Conservation (phyloP, 2,797 vertebrate genomes). For the Falco concolor region DNA sequence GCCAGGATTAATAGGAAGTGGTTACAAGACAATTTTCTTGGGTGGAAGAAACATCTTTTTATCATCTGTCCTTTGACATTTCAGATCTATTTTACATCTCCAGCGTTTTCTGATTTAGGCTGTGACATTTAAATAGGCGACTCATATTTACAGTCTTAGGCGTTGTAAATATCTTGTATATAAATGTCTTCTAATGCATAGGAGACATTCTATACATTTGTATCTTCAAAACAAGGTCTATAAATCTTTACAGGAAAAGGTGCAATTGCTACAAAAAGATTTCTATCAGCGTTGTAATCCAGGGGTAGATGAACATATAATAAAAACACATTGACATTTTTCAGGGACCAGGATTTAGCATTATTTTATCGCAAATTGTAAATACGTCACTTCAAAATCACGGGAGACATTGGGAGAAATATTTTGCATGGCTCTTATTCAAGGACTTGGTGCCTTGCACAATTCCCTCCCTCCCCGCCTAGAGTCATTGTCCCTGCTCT, state of each 20-base stretch:
- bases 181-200: background rate
- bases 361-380: background rate
- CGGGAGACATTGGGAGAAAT: background rate
- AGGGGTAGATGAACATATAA: background rate
- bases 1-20: background rate
- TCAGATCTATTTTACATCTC: background rate
- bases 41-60: conserved; percentile 1
- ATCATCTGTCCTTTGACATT: conserved; percentile 30
- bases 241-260: background rate
- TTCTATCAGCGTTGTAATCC: background rate
- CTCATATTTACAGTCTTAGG: background rate
- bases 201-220: background rate
- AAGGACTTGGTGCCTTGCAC: background rate
- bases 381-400: background rate
- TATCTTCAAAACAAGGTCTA: background rate
- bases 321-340: background rate
- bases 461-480: background rate
- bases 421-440: background rate
- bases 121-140: conserved; percentile 10
- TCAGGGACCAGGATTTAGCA: background rate
- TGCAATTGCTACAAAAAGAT: background rate
- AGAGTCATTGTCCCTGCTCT: background rate
- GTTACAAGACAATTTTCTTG: background rate
- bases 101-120: background rate
- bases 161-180: background rate